Percentiles rank a stretch among this genome's conserved stretches.
Evolutionary conservation across 2,113 vertebrate species (phyloP).

Genomic region (Chloropsis hardwickii): DNA sequence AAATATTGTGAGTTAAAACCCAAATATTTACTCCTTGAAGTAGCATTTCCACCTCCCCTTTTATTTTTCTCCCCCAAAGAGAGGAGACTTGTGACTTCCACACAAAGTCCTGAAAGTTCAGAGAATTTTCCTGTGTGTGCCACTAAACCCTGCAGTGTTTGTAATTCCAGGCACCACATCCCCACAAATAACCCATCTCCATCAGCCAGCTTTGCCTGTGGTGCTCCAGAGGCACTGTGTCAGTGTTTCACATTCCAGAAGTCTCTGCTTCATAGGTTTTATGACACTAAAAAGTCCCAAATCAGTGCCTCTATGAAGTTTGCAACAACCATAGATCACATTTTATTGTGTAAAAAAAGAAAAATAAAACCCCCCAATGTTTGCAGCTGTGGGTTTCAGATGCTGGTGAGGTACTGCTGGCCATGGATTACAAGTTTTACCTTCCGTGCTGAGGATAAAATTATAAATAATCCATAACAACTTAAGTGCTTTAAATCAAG

Average conservation of each 20-base stretch:
- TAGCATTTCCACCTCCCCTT: not conserved
- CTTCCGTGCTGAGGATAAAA: not conserved
- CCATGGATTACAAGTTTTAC: not conserved
- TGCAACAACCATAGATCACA: slow-evolving; percentile 38
- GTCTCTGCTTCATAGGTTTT: slow-evolving; percentile 13
- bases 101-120: not conserved
- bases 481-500: slow-evolving; percentile 20
- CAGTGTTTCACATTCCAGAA: slow-evolving; percentile 22
- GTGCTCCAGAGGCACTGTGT: slow-evolving; percentile 5
- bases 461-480: slow-evolving; percentile 14
- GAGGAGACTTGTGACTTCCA: not conserved
- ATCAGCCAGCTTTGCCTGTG: slow-evolving; percentile 11
- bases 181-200: slow-evolving; percentile 6
- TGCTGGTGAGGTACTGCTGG: not conserved
- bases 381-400: not conserved
- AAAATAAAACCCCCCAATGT: not conserved
- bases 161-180: not conserved
- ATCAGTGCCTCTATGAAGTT: slow-evolving; percentile 45
- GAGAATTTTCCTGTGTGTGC: not conserved
- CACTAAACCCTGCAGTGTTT: not conserved
- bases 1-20: not conserved
- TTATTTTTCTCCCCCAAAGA: not conserved
- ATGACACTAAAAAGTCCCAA: slow-evolving; percentile 39
- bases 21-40: not conserved
- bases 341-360: not conserved